phyloP scores from a whole-genome alignment of 2,797 vertebrate genomes.

The Hapalemur alaotrensis region DNA sequence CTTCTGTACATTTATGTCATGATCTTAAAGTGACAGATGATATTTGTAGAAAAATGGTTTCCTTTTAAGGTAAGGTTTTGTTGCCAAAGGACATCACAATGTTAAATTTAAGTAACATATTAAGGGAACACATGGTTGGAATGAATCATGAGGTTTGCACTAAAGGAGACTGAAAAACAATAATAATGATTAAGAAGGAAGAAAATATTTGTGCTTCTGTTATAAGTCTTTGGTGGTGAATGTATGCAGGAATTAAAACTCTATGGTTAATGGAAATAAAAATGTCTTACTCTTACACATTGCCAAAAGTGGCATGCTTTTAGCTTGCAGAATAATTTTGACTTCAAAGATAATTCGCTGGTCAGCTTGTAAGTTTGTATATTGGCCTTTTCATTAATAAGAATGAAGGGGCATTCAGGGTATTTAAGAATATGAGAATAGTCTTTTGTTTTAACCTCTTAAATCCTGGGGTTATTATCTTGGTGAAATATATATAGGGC shows the following conservation, averaged over 20 bases:
- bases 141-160: constrained; percentile 16
- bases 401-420: neutral
- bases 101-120: neutral
- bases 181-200: neutral
- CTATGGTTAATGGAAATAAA: neutral
- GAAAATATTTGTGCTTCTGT: constrained; percentile 44
- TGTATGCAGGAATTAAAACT: neutral
- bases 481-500: neutral
- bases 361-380: constrained; percentile 50
- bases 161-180: constrained; percentile 28
- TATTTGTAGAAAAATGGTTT: constrained; percentile 43
- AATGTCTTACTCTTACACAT: neutral
- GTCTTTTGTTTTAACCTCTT: neutral
- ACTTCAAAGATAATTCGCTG: constrained; percentile 5
- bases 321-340: neutral
- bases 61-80: neutral
- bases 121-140: neutral
- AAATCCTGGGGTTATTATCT: constrained; percentile 13
- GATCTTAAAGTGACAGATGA: constrained; percentile 52
- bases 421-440: neutral
- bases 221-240: constrained; percentile 3
- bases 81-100: neutral
- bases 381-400: constrained; percentile 50
- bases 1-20: constrained; percentile 67
- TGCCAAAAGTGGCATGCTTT: neutral